Evolutionary conservation across 2,888 invertebrate genomes (phyloP), one percentile per base, ranked within the genome.

Genomic region (Rotaria macrura): DNA sequence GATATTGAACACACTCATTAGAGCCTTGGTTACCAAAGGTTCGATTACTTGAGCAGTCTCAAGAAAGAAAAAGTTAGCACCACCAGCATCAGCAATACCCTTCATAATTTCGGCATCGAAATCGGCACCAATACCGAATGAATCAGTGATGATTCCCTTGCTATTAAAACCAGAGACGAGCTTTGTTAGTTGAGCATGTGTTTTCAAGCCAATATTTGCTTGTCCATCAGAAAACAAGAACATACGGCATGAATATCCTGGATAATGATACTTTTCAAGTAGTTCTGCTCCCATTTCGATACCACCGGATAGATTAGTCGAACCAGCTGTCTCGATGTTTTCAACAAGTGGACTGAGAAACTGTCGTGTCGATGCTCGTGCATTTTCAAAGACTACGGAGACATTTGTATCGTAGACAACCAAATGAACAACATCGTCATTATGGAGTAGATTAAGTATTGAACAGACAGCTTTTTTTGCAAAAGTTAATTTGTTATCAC

Each of bases 51-150:
- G 29, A 25, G 74, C 29, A 23, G 74, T 43, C 2, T 29, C 74
- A 79, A 79, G 74, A 43, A 79, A 79, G 23, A 29, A 79, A 79
- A 79, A 79, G 40, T 29, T 40, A 1, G 74, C 74, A 20, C 74
- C 74, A 2, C 74, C 74, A 43, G 74, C 3, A n/a, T 79, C 74
- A 79, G 74, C 74, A 79, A 79, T 79, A 79, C 74, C 74, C n/a
- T 79, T 79, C 74, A 79, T 79, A 4, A 79, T 79, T 43, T 79
- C 74, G 23, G 29, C 29, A 43, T 79, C 74, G 25, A 79, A 79
- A 79, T 79, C 74, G 6, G 74, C 74, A 79, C 74, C 74, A 79
- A 79, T 79, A 10, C 74, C 74, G 43, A 79, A 79, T 7, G 74
- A 79, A 25, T 79, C 74, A 2, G 49, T 49, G 6, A 49, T 49